Base-by-base conservation (phyloP, 2,113 vertebrate genomes). In the Opisthocomus hoazin region DNA sequence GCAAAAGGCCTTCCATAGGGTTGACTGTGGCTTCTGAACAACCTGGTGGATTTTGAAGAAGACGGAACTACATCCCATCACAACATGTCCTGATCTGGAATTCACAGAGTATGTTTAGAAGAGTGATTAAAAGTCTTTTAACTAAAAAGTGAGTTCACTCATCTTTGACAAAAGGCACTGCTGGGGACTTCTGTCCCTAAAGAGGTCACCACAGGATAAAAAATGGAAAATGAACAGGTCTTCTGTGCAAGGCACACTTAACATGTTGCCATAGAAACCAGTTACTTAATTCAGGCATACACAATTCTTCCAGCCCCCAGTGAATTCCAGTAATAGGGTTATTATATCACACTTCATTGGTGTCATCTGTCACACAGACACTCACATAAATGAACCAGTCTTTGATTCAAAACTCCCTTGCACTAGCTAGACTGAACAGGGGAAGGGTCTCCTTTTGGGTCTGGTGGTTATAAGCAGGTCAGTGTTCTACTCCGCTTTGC, bases 321-420 rank as follows among this genome's bases (percentile, higher is more conserved):
- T 97, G 96, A 91, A 96, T 97, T 97, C 96, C 86, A 96, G 94
- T 97, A 96, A 97, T 97, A 94, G 96, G 86, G 89, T 97, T 94
- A 93, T 96, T 97, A 95, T 95, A 97, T 96, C 95, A 97, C 96
- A 97, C 96, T 95, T 97, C 91, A 63, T 73, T 97, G 97, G 95
- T 96, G 88, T 97, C 94, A 96, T 96, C 96, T 97, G 96, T 96
- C 95, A 96, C 84, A 83, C 74, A 96, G 94, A 84, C 92, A 90
- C 64, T 92, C 81, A 74, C 84, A 86, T 90, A 94, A 96, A 96
- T 76, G 82, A 95, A 92, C 43, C 80, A 93, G 91, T 36, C 66
- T 96, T 94, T 93, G 71, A 76, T 81, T 94, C 94, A 66, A 70
- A 81, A n/a, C 81, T 96, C 80, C 53, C 32, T 81, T 90, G 79